Evolutionary conservation across 2,888 invertebrate species (phyloP), one percentile per base, ranked within the genome.

Genomic region (Mythimna impura): DNA sequence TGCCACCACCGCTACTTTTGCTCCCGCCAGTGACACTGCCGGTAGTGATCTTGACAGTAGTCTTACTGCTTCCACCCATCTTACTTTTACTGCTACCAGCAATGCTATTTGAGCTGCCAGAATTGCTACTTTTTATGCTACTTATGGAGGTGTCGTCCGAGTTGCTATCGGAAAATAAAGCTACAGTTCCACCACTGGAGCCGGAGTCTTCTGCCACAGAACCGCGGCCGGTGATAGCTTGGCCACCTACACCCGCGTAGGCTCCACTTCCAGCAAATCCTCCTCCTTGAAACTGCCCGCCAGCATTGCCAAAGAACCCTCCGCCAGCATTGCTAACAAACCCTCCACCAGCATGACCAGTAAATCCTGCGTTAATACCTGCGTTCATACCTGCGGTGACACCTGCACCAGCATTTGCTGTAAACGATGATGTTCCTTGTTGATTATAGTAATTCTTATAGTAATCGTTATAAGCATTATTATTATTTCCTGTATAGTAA

Each of bases 371-470:
- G 17, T 3, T 22, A 43, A 5, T 9, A 74, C 17, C 5, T 50
- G n/a, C 64, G 20, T 3, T 20, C 2, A n/a, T 0, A 36, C 36
- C 52, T n/a, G 5, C n/a, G 12, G 12, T n/a, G 10, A 14, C 22
- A 1, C 10, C 58, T n/a, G 34, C 25, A 20, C 50, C 63, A 14
- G 8, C 2, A 40, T 12, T 8, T 43, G 17, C 17, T 50, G 20
- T 20, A 57, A 6, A 57, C 40, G 10, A 4, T 30, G 52, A 2
- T 17, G 3, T 2, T 65, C n/a, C 55, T 8, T 40, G 30, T 17
- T 40, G 40, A 17, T 40, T 57, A 50, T 76, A 67, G 50, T 76
- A 76, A 20, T 73, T 67, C 2, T 50, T 76, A 17, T 57, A 40
- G 36, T 67, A 76, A 22, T 72, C 73, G 25, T n/a, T 57, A 47